Base-by-base conservation (phyloP, 2,113 vertebrate genomes). In the Porphyrio hochstetteri region DNA sequence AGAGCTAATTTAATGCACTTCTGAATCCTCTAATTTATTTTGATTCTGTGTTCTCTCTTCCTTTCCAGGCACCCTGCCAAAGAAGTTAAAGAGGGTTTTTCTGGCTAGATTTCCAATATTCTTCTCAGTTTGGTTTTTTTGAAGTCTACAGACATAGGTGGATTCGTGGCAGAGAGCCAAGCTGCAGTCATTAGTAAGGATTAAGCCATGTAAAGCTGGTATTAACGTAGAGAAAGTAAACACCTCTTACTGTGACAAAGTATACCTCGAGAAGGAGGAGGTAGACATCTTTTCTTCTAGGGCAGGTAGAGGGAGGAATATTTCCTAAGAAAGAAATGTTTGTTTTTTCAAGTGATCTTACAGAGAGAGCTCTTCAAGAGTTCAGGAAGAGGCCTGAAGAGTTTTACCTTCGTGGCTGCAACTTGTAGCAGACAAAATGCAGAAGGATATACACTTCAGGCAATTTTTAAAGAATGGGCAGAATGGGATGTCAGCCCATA, bases 21-120 rank as follows among this genome's bases (percentile, higher is more conserved):
- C 79, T 96, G 92, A 97, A 96, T 95, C 82, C 69, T 88, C 67
- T 91, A 93, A 96, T 95, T 97, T 95, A 92, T 95, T 96, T 95
- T 95, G 86, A 94, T 96, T 95, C 85, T 75, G 59, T 88, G 72
- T 85, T 96, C 79, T 90, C 82, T 88, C 61, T 95, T 91, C 76
- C 69, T 76, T 94, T 87, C 94, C 55, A 92, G 95, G 95, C 93
- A 78, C 36, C 46, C 70, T 96, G 93, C 95, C 97, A 95, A 87
- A 68, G 12, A 86, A 93, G 79, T 84, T 86, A 79, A 93, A 93
- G 77, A 78, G 76, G 56, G 16, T 44, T 74, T 96, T 94, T 92
- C 74, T 96, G 80, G 83, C 69, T 79, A 68, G 50, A 92, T 94
- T 95, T 89, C 80, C 69, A 92, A 57, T 93, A 92, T 90, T 92